These are phyloP conservation scores for Panthera tigris DNA, from an alignment of 2,113 vertebrate genomes.

Conservation along the genomic window DNA sequence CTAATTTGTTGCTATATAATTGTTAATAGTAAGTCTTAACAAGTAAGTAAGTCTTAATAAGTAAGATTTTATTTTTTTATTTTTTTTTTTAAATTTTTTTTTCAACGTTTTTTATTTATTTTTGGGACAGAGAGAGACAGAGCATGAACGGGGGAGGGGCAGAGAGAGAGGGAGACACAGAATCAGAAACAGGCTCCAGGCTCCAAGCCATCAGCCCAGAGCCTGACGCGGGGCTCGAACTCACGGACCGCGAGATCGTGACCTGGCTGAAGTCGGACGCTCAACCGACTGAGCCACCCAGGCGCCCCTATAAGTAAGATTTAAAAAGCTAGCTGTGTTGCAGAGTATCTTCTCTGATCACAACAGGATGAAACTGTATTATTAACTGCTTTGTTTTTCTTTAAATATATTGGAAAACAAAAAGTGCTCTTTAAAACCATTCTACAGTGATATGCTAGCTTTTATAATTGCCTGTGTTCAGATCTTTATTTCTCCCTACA, in stretches of 20 bases:
- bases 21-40: background rate
- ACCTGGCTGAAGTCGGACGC: too few relatives aligned
- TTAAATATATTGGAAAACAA: background rate
- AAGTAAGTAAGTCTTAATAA: background rate
- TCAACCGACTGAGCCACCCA: too few relatives aligned
- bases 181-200: too few relatives aligned
- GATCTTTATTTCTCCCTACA: background rate
- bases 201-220: too few relatives aligned
- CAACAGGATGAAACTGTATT: background rate
- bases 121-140: too few relatives aligned
- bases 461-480: background rate
- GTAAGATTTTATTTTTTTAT: background rate
- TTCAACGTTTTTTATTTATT: too few relatives aligned
- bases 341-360: background rate
- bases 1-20: background rate
- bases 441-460: background rate
- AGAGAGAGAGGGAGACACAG: too few relatives aligned
- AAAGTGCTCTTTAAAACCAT: background rate
- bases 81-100: too few relatives aligned
- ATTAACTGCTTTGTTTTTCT: background rate
- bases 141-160: too few relatives aligned
- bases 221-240: too few relatives aligned
- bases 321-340: background rate
- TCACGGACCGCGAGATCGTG: too few relatives aligned
- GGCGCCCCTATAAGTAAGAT: background rate